Conservation (phyloP, 2,888 invertebrate genomes). For the Machimus atricapillus region DNA sequence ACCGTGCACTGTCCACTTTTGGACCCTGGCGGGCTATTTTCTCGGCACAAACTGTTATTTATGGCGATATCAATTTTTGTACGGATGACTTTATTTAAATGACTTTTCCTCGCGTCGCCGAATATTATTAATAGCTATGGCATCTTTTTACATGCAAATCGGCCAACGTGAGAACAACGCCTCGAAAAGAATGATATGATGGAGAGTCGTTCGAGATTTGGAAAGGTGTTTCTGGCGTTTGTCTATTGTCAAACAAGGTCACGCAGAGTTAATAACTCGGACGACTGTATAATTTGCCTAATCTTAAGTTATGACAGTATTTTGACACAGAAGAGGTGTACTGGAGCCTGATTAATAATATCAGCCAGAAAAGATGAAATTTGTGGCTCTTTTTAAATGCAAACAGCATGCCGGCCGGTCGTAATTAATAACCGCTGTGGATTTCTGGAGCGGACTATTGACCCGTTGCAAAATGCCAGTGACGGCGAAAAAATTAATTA, state of each 20-base stretch:
- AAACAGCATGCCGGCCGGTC: neutral
- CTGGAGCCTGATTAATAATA: constrained; percentile 3
- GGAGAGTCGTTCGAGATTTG: neutral
- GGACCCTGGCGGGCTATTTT: neutral
- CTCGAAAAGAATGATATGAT: neutral
- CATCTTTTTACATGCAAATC: constrained; percentile 2
- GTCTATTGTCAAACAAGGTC: neutral
- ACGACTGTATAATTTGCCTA: constrained; percentile 9
- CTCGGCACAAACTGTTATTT: neutral
- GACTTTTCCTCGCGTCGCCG: constrained; percentile 1
- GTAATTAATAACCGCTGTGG: neutral
- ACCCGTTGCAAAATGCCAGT: neutral
- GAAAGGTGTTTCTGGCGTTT: neutral
- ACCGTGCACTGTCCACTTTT: neutral
- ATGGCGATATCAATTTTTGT: constrained; percentile 13
- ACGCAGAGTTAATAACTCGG: neutral
- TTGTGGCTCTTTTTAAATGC: neutral
- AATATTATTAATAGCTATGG: neutral
- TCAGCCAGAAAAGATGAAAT: neutral
- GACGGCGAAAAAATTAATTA: neutral
- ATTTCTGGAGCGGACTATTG: neutral
- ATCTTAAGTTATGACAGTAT: constrained; percentile 15
- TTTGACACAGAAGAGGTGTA: neutral
- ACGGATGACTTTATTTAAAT: constrained; percentile 16
- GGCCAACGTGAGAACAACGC: neutral